phyloP scores from a whole-genome alignment of 2,797 vertebrate genomes.

The Cygnus olor region DNA sequence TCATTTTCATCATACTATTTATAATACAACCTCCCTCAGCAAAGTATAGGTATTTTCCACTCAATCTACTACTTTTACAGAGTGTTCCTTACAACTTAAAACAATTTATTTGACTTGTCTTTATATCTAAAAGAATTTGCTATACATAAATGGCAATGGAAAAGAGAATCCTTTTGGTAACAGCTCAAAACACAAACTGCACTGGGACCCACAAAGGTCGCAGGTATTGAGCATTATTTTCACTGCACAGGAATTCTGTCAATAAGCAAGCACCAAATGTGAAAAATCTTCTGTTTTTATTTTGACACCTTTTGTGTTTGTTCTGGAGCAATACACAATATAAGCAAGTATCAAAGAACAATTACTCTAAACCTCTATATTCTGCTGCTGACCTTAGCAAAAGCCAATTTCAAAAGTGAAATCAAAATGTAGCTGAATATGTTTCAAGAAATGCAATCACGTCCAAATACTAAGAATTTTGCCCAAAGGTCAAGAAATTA shows the following conservation, averaged over 20 bases:
- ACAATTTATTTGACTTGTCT: background rate
- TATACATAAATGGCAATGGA: rapidly evolving
- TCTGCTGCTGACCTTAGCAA: background rate
- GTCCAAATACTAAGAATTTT: background rate
- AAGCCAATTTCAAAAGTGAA: background rate
- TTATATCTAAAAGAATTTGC: background rate
- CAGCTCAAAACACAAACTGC: background rate
- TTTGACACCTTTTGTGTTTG: background rate
- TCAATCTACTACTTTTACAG: background rate
- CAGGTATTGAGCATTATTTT: background rate
- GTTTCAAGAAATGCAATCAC: background rate
- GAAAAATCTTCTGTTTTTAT: background rate
- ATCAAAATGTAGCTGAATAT: background rate
- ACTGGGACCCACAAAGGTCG: background rate
- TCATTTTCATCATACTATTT: background rate
- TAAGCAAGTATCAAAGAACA: background rate
- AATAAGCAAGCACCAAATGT: background rate
- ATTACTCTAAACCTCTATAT: background rate
- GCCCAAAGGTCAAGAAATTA: background rate
- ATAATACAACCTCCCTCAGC: background rate
- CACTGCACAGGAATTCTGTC: background rate
- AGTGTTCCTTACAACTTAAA: background rate
- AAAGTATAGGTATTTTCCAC: background rate
- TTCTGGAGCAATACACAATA: background rate
- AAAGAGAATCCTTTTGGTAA: background rate